These are phyloP conservation scores for Episyrphus balteatus DNA, from an alignment of 1,140 invertebrate genomes.

Conservation along the genomic window DNA sequence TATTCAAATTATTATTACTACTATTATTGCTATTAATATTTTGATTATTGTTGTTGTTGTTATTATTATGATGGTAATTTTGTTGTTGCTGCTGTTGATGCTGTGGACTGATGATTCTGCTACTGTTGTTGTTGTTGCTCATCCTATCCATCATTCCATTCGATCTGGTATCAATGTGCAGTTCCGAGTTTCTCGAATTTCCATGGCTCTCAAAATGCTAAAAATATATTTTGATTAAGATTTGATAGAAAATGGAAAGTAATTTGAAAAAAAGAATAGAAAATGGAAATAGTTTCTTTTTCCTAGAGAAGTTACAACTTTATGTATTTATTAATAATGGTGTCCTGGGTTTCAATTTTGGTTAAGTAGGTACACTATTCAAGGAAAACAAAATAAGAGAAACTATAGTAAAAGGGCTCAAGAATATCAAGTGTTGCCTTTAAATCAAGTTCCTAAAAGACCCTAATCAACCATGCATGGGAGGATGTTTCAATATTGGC, in stretches of 20 bases:
- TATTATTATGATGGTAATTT: constrained; percentile 9
- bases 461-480: too few species aligned
- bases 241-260: background rate
- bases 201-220: constrained; percentile 6
- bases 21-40: constrained; percentile 10
- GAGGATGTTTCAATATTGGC: too few species aligned
- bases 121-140: background rate
- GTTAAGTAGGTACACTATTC: too few species aligned
- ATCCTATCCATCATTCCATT: background rate
- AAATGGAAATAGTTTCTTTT: too few species aligned
- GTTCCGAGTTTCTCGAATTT: constrained; percentile 2
- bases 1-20: background rate
- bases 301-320: too few species aligned
- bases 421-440: too few species aligned
- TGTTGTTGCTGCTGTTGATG: constrained; percentile 8
- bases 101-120: constrained; percentile 7
- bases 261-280: too few species aligned
- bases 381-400: too few species aligned
- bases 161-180: constrained; percentile 6
- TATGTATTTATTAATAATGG: too few species aligned
- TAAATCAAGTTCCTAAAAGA: too few species aligned
- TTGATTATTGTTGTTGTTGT: constrained; percentile 14
- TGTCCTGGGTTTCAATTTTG: too few species aligned
- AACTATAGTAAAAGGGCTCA: too few species aligned
- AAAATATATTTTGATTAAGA: background rate